Evolutionary conservation across 2,113 vertebrate species (phyloP).

Genomic region (Corythoichthys haematopterus): DNA sequence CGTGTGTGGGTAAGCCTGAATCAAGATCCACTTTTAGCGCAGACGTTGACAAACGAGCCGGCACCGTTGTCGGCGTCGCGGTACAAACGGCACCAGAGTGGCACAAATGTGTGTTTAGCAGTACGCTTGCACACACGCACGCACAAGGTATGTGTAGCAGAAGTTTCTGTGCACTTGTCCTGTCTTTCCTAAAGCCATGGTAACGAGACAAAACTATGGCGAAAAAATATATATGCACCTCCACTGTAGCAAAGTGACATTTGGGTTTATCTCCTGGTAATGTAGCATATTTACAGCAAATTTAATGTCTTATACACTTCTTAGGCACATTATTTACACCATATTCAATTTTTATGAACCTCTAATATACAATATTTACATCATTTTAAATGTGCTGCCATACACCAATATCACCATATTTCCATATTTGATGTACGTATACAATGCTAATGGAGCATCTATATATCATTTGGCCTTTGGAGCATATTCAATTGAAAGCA

Average conservation of each 20-base stretch:
- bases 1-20: not conserved
- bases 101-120: constrained; percentile 6
- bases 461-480: too few relatives aligned
- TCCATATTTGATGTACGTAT: not conserved
- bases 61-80: not conserved
- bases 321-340: not conserved
- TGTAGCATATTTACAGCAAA: not conserved
- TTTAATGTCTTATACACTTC: not conserved
- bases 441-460: not conserved
- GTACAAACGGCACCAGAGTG: not conserved
- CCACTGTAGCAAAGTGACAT: not conserved
- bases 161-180: not conserved
- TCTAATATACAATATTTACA: not conserved
- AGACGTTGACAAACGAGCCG: constrained; percentile 1
- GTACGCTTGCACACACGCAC: not conserved
- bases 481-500: too few relatives aligned
- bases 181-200: not conserved
- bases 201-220: not conserved
- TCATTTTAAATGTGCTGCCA: not conserved
- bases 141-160: not conserved
- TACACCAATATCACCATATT: not conserved
- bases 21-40: not conserved
- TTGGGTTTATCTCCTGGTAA: not conserved
- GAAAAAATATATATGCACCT: not conserved
- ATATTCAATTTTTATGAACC: not conserved